A percentile compares a stretch with the other conserved stretches of the same genome.
These are phyloP conservation scores for Pocillopora damicornis DNA, from an alignment of 64 coral and sea anemone species.

Conservation along the genomic window DNA sequence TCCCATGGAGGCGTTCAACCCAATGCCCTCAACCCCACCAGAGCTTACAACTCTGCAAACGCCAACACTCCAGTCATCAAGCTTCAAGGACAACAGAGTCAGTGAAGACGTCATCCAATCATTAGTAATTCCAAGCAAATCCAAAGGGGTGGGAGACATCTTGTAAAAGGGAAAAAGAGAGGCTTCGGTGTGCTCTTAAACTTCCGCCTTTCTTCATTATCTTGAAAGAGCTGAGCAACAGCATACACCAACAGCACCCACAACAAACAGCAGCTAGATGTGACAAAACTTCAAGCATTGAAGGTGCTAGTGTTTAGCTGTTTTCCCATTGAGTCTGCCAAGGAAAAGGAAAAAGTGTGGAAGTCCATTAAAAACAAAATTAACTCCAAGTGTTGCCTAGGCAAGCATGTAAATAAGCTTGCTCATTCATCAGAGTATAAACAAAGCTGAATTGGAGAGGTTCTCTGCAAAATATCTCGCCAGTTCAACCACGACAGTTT, in stretches of 20 bases:
- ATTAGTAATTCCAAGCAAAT: slow-evolving; percentile 11
- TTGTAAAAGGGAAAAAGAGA: slow-evolving; percentile 7
- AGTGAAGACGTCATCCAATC: slow-evolving; percentile 16
- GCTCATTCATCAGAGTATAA: no score
- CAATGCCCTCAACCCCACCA: slow-evolving; percentile 19
- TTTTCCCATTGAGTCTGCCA: neutral
- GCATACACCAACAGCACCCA: slow-evolving; percentile 1
- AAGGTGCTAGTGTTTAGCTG: slow-evolving; percentile 8
- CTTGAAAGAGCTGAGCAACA: slow-evolving; percentile 6
- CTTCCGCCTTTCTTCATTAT: slow-evolving; percentile 2
- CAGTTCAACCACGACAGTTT: no score
- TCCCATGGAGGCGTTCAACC: neutral
- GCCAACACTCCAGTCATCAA: neutral
- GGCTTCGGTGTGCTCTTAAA: slow-evolving; percentile 1
- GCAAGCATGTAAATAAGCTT: no score
- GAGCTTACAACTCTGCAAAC: neutral
- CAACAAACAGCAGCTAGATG: neutral
- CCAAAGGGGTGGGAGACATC: neutral
- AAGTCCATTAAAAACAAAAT: no score
- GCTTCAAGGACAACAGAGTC: slow-evolving; percentile 11
- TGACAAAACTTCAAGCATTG: neutral
- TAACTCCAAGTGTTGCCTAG: no score
- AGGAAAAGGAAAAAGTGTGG: neutral
- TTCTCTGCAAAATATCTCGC: no score
- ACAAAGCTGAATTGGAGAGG: no score